A percentile compares a stretch with the other conserved stretches of the same genome.
These are phyloP conservation scores for Benitochromis conjunctus DNA, from an alignment of 2,113 vertebrate species.

Conservation along the genomic window DNA sequence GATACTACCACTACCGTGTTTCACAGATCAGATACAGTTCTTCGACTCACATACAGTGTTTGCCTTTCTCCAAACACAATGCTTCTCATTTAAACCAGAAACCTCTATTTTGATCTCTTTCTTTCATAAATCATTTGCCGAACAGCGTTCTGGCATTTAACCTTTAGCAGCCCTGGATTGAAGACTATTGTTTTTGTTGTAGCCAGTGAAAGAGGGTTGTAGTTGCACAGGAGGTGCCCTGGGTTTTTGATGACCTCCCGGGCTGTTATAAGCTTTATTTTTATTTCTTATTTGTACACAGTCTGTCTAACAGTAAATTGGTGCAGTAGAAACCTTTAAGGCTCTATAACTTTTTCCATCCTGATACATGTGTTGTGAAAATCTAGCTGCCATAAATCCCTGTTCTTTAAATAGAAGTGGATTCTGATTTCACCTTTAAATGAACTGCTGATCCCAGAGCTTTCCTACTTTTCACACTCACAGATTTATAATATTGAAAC, in stretches of 20 bases:
- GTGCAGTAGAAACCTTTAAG: not conserved
- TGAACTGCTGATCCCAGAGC: not conserved
- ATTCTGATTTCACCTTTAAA: not conserved
- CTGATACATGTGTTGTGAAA: not conserved
- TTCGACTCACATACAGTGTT: no score
- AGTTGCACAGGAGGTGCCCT: not conserved
- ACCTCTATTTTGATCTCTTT: not conserved
- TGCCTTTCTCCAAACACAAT: no score
- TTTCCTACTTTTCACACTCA: not conserved
- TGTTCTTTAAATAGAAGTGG: not conserved
- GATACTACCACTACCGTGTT: not conserved
- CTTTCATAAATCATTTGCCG: not conserved
- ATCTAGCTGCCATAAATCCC: not conserved
- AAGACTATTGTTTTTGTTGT: not conserved
- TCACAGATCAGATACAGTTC: no score
- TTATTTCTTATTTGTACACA: not conserved
- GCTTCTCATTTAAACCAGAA: not conserved
- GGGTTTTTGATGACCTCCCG: not conserved
- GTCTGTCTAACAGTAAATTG: not conserved
- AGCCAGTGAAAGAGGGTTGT: not conserved
- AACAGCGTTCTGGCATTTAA: not conserved
- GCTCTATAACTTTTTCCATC: not conserved
- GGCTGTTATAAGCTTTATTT: not conserved
- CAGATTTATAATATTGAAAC: not conserved
- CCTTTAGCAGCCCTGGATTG: not conserved